These are phyloP conservation scores for Phocoena sinus DNA, from an alignment of 2,113 vertebrate genomes.

Conservation along the genomic window DNA sequence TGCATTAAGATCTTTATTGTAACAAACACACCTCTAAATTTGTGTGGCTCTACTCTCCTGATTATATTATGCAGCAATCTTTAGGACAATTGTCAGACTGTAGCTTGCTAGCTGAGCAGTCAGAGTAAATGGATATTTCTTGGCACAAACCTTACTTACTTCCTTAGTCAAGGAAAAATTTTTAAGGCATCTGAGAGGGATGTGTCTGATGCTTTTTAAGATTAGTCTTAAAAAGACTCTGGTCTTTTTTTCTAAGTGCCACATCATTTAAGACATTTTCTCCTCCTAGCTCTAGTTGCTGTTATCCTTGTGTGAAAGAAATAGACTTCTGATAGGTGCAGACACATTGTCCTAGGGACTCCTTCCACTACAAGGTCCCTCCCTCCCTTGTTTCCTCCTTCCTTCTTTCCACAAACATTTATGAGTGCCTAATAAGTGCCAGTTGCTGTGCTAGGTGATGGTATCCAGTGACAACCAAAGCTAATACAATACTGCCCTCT, in stretches of 20 bases:
- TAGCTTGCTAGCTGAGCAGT: background rate
- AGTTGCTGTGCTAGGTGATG: background rate
- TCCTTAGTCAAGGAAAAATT: constrained; percentile 37
- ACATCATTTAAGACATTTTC: background rate
- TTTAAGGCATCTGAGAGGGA: background rate
- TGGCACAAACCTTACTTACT: background rate
- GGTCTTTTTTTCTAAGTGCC: background rate
- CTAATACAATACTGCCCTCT: background rate
- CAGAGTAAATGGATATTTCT: constrained; percentile 48
- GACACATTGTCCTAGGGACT: background rate
- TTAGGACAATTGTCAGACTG: constrained; percentile 28
- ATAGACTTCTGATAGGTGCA: background rate
- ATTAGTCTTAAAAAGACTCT: background rate
- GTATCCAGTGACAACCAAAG: background rate
- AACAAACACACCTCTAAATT: constrained; percentile 53
- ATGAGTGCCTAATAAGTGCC: background rate
- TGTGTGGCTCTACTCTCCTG: constrained; percentile 28
- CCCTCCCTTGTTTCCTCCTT: background rate
- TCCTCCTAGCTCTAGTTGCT: background rate
- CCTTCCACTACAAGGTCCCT: background rate
- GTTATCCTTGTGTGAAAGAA: background rate
- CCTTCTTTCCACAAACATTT: background rate
- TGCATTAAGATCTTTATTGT: background rate
- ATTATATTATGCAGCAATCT: constrained; percentile 60
- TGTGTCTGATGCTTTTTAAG: background rate